phyloP scores from a whole-genome alignment of 2,797 vertebrate species.

The Pangasius mekongensis region DNA sequence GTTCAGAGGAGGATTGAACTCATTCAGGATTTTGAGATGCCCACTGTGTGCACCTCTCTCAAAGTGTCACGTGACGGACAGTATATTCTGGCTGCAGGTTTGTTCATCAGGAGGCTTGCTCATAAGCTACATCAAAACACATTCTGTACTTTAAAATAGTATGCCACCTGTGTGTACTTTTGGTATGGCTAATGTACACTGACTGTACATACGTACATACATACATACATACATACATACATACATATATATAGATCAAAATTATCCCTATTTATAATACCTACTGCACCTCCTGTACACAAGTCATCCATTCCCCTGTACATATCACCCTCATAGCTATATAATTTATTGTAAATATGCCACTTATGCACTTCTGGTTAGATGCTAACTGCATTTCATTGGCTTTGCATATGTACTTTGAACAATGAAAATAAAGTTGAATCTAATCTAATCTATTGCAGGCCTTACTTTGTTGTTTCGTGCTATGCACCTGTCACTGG shows the following conservation, averaged over 20 bases:
- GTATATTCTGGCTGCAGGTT: slow-evolving; percentile 92
- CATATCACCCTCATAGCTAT: no score
- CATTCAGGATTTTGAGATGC: slow-evolving; percentile 99
- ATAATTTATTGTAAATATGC: no score
- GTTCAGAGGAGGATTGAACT: slow-evolving; percentile 95
- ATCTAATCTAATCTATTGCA: neutral
- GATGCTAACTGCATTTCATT: no score
- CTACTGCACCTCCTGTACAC: no score
- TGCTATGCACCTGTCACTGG: neutral
- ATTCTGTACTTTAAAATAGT: neutral
- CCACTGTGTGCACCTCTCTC: slow-evolving; percentile 90
- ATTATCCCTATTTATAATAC: no score
- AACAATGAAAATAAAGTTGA: no score
- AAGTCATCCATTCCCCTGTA: no score
- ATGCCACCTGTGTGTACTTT: neutral
- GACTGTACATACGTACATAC: no score
- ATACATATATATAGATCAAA: no score
- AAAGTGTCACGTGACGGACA: slow-evolving; percentile 94
- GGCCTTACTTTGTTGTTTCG: neutral
- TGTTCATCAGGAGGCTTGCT: slow-evolving; percentile 33
- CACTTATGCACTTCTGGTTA: no score
- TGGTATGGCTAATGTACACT: neutral
- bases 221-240: no score
- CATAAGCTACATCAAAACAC: neutral
- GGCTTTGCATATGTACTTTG: no score